A percentile compares a stretch with the other conserved stretches of the same genome.
phyloP scores from a whole-genome alignment of 2,888 invertebrate genomes.

The Dolichopus griseipennis region DNA sequence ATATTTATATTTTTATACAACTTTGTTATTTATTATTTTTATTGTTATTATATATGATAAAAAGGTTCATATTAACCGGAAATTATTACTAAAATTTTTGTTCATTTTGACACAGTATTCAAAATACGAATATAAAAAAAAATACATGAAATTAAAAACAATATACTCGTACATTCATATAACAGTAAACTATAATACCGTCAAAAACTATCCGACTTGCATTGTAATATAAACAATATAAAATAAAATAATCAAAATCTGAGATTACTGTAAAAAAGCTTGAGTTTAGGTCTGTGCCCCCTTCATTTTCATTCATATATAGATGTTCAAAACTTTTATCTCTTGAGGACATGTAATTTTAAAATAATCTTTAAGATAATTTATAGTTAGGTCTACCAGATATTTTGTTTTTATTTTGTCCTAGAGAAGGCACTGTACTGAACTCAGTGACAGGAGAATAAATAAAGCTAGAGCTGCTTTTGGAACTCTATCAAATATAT shows the following conservation, averaged over 20 bases:
- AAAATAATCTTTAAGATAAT: neutral
- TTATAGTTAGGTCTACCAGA: no score
- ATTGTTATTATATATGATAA: neutral
- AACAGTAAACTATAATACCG: neutral
- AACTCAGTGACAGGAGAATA: no score
- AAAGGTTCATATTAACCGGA: slow-evolving; percentile 7
- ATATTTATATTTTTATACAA: no score
- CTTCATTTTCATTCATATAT: neutral
- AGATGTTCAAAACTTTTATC: neutral
- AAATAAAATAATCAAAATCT: neutral
- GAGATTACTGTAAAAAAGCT: neutral
- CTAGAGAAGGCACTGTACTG: no score
- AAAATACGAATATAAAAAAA: neutral
- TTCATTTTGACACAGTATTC: slow-evolving; percentile 6
- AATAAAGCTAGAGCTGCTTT: no score
- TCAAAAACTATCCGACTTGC: neutral
- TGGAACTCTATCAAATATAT: no score
- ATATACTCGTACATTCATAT: neutral
- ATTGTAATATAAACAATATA: neutral
- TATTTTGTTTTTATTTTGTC: no score
- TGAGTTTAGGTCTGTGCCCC: neutral
- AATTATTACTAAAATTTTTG: slow-evolving; percentile 8
- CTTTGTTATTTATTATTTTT: neutral
- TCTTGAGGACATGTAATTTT: neutral
- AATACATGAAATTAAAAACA: neutral